Base-by-base conservation (phyloP, 2,797 vertebrate genomes). In the Oryzias dopingdopingensis region DNA sequence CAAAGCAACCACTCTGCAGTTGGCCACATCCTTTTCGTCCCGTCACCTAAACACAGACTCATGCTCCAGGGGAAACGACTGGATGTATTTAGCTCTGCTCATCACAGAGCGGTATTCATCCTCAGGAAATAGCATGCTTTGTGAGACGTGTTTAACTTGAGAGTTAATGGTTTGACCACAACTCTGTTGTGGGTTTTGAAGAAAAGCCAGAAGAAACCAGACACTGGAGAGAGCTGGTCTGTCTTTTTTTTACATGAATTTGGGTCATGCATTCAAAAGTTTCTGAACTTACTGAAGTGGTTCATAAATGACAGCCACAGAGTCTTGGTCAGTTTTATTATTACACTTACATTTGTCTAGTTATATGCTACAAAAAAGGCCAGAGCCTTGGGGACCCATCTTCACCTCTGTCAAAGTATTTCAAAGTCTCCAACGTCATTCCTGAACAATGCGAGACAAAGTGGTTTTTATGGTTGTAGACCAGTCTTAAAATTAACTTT, bases 31-130 rank as follows among this genome's bases (percentile, higher is more conserved):
- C 88, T 83, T 22, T 40, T 67, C 56, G 29, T 67, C 61, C 77
- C 61, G 47, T 81, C 81, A 86, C 83, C 74, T 82, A 82, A 87
- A 84, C 82, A 80, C 83, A 85, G 71, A 59, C 74, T 79, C 18
- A 3, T 51, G 69, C 75, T 80, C 70, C 73, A 73, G 69, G 84
- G 76, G 61, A 82, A 82, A 81, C 77, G 76, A 84, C 80, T 84
- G 84, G 82, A 77, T 84, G 83, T 72, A 85, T 88, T 88, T 86
- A 90, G 77, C 74, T 78, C 63, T 47, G 67, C 59, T 72, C 79
- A 65, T 88, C 81, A 80, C 83, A 81, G 71, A 70, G 66, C 66
- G 49, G 70, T 67, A 85, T 84, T 87, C 84, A 84, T 81, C 76
- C 78, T 65, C 74, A 83, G 79, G 78, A 85, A 87, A 86, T 76